Base-by-base conservation (phyloP, 2,888 invertebrate genomes). In the Morpho helenor region DNA sequence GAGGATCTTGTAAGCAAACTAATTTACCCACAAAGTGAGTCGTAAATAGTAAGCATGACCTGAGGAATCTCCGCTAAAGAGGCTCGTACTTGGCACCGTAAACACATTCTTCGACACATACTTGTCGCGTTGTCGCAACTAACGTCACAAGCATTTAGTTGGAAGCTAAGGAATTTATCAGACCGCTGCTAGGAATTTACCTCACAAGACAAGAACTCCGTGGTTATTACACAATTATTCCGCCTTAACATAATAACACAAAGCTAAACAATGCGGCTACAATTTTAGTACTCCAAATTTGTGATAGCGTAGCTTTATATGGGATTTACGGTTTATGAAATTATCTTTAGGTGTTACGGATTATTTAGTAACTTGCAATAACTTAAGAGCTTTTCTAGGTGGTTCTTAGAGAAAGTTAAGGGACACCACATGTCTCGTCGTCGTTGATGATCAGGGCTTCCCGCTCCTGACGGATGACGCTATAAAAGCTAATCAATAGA, bases 71-170 rank as follows among this genome's bases (percentile, higher is more conserved):
- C 59, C 65, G 67, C 84, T 87, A 84, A 88, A 81, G 76, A 85
- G 87, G 82, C 79, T 76, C 80, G 85, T 85, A 84, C 84, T 82
- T 85, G 86, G 84, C 86, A 83, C 82, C 81, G 82, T 87, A 87
- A 87, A 88, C 85, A 84, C 87, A 89, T 89, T 87, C 87, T 88
- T 87, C 82, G 83, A 84, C 88, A 87, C 87, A 88, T 88, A 87
- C 87, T 89, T 89, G 79, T 73, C 74, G 67, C 74, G 82, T 82
- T 80, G 86, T 84, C 82, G 78, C 83, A 79, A 83, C 83, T 82
- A 81, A 80, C 79, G 77, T 68, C 72, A 10, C 74, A 82, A 80
- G 82, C 79, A 79, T 79, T 82, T 82, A 77, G 77, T 73, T 59
- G 76, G 75, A 76, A 73, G 74, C 70, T 68, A 56, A 73, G 82